phyloP scores from a whole-genome alignment of 92 coral and sea anemone species.

The Virgularia gustaviana region DNA sequence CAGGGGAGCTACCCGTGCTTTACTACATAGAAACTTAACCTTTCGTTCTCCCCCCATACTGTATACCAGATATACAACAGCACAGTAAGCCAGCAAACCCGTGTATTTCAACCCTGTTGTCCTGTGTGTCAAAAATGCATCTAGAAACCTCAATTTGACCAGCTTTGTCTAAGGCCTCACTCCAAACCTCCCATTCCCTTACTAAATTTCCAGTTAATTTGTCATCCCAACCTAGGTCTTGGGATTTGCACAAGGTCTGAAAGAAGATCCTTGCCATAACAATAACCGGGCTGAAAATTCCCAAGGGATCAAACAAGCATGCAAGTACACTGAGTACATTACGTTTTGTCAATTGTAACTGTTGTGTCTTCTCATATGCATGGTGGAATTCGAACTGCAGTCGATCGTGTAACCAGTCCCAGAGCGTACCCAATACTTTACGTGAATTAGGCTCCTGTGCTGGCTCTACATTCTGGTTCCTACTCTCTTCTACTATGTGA shows the following conservation, averaged over 20 bases:
- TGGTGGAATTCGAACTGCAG: too few relatives aligned
- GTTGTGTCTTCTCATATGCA: background rate
- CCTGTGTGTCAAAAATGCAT: background rate
- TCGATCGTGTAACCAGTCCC: background rate
- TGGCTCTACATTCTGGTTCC: background rate
- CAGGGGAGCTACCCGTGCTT: constrained; percentile 38
- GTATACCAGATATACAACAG: too few relatives aligned
- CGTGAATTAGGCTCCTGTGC: background rate
- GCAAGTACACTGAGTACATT: constrained; percentile 13
- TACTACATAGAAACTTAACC: too few relatives aligned
- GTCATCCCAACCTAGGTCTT: background rate
- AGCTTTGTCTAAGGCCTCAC: background rate
- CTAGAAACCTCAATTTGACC: background rate
- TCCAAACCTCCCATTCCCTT: constrained; percentile 4
- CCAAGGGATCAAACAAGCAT: constrained; percentile 20
- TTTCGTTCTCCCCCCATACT: too few relatives aligned
- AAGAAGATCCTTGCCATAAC: constrained; percentile 5
- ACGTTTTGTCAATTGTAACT: background rate
- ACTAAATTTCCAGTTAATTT: background rate
- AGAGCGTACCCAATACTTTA: constrained; percentile 22
- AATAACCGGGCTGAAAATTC: background rate
- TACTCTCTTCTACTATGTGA: too few relatives aligned
- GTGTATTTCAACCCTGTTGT: too few relatives aligned
- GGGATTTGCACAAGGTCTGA: constrained; percentile 9
- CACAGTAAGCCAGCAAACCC: too few relatives aligned